These are phyloP conservation scores for Salvator merianae DNA, from an alignment of 2,113 vertebrate genomes.

Conservation along the genomic window DNA sequence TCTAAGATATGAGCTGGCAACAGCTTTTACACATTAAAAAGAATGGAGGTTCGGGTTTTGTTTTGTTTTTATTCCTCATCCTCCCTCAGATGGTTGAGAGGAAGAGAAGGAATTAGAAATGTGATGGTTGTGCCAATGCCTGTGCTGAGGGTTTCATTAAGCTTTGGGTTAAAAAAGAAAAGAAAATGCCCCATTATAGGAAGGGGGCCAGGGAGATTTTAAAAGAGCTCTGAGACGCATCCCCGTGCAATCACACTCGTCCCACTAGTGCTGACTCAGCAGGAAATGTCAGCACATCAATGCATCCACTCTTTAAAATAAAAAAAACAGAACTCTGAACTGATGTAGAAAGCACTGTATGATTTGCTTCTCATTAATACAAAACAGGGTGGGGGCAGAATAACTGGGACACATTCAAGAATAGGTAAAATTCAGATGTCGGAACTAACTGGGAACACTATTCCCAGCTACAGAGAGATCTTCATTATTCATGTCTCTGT, in stretches of 20 bases:
- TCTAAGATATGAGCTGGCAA: slow-evolving; percentile 1
- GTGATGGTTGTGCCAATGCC: not conserved
- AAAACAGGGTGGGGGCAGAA: not conserved
- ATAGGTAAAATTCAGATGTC: slow-evolving; percentile 5
- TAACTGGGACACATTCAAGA: slow-evolving; percentile 22
- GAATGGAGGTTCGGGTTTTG: not conserved
- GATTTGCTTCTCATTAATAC: slow-evolving; percentile 22
- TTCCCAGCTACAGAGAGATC: not conserved
- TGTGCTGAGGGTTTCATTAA: not conserved
- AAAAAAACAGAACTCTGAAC: too few species aligned
- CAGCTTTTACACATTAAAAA: slow-evolving; percentile 2
- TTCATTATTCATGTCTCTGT: not conserved
- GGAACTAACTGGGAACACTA: not conserved
- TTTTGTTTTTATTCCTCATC: not conserved
- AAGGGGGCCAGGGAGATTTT: not conserved
- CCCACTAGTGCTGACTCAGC: slow-evolving; percentile 17
- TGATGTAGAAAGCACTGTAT: not conserved
- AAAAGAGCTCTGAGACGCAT: not conserved
- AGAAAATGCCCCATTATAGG: not conserved
- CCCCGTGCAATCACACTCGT: not conserved
- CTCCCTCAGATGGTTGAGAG: not conserved
- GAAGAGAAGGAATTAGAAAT: not conserved
- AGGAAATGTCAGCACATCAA: slow-evolving; percentile 17
- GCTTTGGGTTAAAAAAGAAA: not conserved
- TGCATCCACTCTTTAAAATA: not conserved